phyloP scores from a whole-genome alignment of 2,113 vertebrate genomes.

The Trematocara marginatum region DNA sequence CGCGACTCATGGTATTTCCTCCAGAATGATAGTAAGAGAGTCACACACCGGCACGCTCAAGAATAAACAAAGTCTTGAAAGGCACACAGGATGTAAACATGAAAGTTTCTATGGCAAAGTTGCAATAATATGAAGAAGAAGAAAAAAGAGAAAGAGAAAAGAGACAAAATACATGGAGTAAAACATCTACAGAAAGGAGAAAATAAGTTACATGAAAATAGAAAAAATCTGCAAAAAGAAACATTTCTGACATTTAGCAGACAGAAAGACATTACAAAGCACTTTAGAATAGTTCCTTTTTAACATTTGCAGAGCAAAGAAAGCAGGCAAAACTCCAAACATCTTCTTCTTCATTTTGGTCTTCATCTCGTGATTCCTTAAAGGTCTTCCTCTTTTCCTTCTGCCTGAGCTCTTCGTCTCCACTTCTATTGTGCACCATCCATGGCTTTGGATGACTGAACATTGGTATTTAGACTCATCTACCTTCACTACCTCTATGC shows the following conservation, averaged over 20 bases:
- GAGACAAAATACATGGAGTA: neutral
- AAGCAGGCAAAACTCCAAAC: neutral
- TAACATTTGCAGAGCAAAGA: neutral
- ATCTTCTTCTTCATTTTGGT: neutral
- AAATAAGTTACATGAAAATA: neutral
- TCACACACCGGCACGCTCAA: constrained; percentile 34
- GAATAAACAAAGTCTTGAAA: constrained; percentile 51
- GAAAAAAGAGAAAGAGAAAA: neutral
- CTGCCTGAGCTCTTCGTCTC: neutral
- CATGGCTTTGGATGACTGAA: neutral
- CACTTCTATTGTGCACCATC: neutral
- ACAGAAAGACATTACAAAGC: neutral
- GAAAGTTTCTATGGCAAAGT: constrained; percentile 27
- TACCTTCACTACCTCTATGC: neutral
- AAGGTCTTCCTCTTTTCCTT: neutral
- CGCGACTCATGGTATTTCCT: constrained; percentile 65
- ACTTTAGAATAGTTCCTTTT: neutral
- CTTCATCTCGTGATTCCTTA: neutral
- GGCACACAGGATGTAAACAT: constrained; percentile 43
- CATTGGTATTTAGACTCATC: neutral
- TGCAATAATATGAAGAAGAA: neutral
- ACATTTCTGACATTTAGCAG: neutral
- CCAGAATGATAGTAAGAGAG: constrained; percentile 52
- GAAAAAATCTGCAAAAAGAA: neutral
- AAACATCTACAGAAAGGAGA: neutral